Conservation (phyloP, 2,113 vertebrate species). For the Pollimyrus isidori region DNA sequence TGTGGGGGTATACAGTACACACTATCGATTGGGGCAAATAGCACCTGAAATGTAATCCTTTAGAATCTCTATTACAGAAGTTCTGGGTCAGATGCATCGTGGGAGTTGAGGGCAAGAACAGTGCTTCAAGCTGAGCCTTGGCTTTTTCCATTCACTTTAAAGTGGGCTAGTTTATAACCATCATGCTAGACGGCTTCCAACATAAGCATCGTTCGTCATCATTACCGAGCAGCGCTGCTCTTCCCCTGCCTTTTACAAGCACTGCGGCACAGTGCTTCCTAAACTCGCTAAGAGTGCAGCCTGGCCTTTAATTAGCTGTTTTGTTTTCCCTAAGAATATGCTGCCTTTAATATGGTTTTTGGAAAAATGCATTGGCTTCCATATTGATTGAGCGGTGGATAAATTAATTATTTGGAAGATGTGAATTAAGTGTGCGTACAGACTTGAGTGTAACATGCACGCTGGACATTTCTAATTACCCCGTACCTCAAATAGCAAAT, state of each 20-base stretch:
- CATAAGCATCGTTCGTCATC: not conserved
- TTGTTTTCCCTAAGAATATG: not conserved
- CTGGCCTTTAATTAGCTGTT: not conserved
- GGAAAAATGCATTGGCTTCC: not conserved
- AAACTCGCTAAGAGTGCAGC: not conserved
- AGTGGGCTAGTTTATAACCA: conserved; percentile 4
- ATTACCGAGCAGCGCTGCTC: not conserved
- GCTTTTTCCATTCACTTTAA: conserved; percentile 23
- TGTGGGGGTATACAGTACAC: not conserved
- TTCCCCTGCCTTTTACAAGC: not conserved
- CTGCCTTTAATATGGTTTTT: not conserved
- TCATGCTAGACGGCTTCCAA: conserved; percentile 4
- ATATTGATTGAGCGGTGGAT: not conserved
- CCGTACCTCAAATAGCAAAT: not conserved
- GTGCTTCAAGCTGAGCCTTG: not conserved
- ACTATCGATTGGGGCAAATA: not conserved
- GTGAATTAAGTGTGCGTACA: not conserved
- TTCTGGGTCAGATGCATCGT: not conserved
- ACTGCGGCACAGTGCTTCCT: not conserved
- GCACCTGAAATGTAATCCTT: not conserved
- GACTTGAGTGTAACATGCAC: not conserved
- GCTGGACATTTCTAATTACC: not conserved
- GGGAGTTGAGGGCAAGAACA: not conserved
- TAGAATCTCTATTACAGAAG: conserved; percentile 3
- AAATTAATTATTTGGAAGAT: not conserved